phyloP scores from a whole-genome alignment of 2,888 invertebrate genomes.

The Cephonodes hylas region DNA sequence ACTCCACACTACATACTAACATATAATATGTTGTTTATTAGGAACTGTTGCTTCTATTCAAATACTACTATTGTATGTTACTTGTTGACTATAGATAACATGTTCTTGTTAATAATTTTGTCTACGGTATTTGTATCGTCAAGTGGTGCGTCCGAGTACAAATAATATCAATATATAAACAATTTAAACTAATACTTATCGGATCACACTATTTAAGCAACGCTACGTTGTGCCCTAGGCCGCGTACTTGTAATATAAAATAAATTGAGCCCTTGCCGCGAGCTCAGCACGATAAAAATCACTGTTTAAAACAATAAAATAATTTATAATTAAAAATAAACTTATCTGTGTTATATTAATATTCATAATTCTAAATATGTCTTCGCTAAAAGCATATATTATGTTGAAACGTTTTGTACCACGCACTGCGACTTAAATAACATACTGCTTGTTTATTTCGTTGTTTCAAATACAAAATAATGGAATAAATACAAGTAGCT shows the following conservation, averaged over 20 bases:
- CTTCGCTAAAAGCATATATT: conserved; percentile 12
- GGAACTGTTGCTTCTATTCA: neutral
- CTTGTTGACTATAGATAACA: neutral
- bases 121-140: neutral
- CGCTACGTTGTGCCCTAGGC: neutral
- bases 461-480: neutral
- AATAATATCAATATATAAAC: conserved; percentile 16
- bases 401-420: conserved; percentile 11
- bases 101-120: neutral
- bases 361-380: conserved; percentile 15
- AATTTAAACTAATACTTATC: conserved; percentile 18
- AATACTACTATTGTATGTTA: neutral
- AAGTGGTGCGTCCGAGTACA: neutral
- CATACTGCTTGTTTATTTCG: no score
- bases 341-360: conserved; percentile 13
- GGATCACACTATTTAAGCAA: neutral
- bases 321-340: conserved; percentile 8
- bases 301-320: conserved; percentile 8
- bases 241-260: neutral
- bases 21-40: neutral
- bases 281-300: neutral
- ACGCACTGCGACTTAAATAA: conserved; percentile 27
- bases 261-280: neutral
- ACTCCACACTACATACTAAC: neutral
- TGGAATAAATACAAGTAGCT: neutral